Evolutionary conservation across 2,797 vertebrate genomes (phyloP), one percentile per base, ranked within the genome.

Genomic region (Erethizon dorsatum): DNA sequence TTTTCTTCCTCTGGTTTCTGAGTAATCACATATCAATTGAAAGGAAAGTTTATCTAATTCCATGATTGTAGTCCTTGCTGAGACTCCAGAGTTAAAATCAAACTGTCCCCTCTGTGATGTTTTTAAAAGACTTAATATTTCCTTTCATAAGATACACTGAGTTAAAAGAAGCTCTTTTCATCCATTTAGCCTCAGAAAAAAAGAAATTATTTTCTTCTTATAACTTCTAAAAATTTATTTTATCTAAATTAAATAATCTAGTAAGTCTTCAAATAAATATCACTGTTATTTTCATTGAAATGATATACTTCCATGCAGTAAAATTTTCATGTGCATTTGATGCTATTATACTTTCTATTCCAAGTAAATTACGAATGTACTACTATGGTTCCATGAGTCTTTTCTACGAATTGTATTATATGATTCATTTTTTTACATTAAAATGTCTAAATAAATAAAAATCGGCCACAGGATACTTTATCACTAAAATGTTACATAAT

Each of bases 391-490:
- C 18, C 54, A 69, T 94, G 91, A 71, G 28, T 1, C 28, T 0
- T 88, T 88, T 56, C 12, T 86, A 52, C n/a, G n/a, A 95, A 87
- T 41, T 80, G 4, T 12, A 78, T 88, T 77, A 28, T 47, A 18
- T 61, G 4, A 65, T 52, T 95, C 26, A 67, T 57, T 85, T 80
- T 82, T 67, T 78, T 83, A 90, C 22, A n/a, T 78, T 83, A 79
- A 90, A 88, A 69, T 88, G 22, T 45, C 41, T 87, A 59, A 75
- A 67, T 95, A 80, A 96, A 94, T 88, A 91, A 69, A 95, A 88
- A 10, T 50, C 78, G 31, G 17, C 31, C 75, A 63, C n/a, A 95
- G 59, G n/a, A 71, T 28, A 67, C 13, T 86, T 97, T 54, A 59
- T 94, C 52, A 73, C 37, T 90, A 82, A 91, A 88, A 91, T 67